Evolutionary conservation across 2,113 vertebrate species (phyloP), one percentile per base, ranked within the genome.

Genomic region (Phodopus roborovskii): DNA sequence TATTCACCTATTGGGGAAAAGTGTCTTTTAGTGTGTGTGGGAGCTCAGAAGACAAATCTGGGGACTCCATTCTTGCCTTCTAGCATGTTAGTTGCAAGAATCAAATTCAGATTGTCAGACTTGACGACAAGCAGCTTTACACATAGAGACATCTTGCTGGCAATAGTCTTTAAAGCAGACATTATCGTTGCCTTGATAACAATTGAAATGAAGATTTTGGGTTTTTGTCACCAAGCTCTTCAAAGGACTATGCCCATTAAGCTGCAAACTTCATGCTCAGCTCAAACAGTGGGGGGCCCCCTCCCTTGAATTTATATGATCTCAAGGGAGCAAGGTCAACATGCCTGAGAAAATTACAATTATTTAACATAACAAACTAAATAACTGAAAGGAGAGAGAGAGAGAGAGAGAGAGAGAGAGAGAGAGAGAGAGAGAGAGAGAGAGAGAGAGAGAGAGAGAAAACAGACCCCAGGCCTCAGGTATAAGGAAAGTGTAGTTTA

Each of bases 281-380:
- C 10, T 64, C 2, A 62, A 30, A 17, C 66, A 88, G 33, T 78
- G 77, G 85, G 91, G 96, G 68, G 36, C 82, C 62, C 84, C n/a
- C 42, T 15, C 26, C 42, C 24, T 60, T 19, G 33, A 96, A 93
- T 81, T 75, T 60, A 60, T 53, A 7, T 94, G 11, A 64, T 94
- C 70, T 93, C 85, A 88, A 79, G 60, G 81, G 71, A 91, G 24
- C n/a, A n/a, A n/a, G n/a, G n/a, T n/a, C n/a, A n/a, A n/a, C n/a
- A n/a, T n/a, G n/a, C n/a, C n/a, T n/a, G n/a, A n/a, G n/a, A n/a
- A 88, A 86, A 94, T 78, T 96, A 60, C 96, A 96, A 95, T 88
- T 45, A 86, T 88, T 88, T 96, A 87, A 84, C 78, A 53, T 83
- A 93, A 58, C 13, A 89, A 50, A 95, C 36, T 88, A 81, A 90